These are phyloP conservation scores for Labeo rohita DNA, from an alignment of 2,113 vertebrate species.

Conservation along the genomic window DNA sequence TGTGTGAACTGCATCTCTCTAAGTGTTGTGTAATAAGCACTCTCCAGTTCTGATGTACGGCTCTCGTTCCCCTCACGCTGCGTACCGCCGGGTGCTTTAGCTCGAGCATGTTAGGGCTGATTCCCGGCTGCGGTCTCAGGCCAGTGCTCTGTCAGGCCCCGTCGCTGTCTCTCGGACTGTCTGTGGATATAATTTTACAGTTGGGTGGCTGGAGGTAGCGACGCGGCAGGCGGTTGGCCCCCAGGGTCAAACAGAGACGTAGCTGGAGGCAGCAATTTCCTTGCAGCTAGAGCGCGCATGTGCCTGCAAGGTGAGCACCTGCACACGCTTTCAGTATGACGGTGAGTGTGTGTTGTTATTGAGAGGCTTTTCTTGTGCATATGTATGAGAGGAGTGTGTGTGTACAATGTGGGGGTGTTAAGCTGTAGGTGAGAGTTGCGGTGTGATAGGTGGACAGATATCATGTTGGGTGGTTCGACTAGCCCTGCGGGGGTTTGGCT, in stretches of 20 bases:
- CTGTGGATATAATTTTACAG: conserved; percentile 65
- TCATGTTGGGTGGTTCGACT: conserved; percentile 27
- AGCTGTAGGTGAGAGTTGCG: conserved; percentile 12
- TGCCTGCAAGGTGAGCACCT: conserved; percentile 34
- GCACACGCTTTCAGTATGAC: conserved; percentile 6
- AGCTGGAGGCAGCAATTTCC: conserved; percentile 60
- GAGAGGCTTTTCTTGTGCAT: conserved; percentile 6
- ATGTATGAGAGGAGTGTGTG: conserved; percentile 38
- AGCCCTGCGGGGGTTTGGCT: neutral
- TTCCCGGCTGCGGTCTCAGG: conserved; percentile 45
- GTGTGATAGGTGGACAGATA: conserved; percentile 25
- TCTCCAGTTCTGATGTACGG: conserved; percentile 32
- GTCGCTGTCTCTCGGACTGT: conserved; percentile 45
- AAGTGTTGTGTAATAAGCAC: conserved; percentile 37
- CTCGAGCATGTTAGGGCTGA: conserved; percentile 41
- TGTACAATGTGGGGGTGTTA: conserved; percentile 6
- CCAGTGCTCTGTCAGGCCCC: conserved; percentile 23
- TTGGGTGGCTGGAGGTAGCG: conserved; percentile 60
- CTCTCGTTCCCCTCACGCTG: conserved; percentile 11
- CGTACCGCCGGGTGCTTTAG: conserved; percentile 30
- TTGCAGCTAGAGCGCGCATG: conserved; percentile 40
- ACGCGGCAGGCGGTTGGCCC: conserved; percentile 49
- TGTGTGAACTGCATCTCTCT: conserved; percentile 21
- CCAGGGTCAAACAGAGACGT: conserved; percentile 57
- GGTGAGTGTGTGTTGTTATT: neutral